phyloP scores from a whole-genome alignment of 2,113 vertebrate genomes.

The Periophthalmodon schlosseri region DNA sequence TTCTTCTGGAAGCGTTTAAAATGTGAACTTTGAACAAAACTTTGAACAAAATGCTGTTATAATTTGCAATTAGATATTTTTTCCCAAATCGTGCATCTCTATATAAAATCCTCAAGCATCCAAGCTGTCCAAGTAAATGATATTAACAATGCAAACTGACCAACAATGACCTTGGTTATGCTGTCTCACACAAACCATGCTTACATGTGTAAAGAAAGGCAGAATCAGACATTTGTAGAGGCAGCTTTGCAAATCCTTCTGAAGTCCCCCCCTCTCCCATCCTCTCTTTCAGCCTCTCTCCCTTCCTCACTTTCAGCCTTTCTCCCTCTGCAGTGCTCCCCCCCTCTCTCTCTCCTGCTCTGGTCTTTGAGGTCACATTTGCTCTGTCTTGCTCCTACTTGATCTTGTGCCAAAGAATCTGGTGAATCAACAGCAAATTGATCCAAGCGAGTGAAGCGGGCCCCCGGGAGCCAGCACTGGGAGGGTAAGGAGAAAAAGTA shows the following conservation, averaged over 20 bases:
- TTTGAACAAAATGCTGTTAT: too few species aligned
- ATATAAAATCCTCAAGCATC: too few species aligned
- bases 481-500: conserved; percentile 32
- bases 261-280: conserved; percentile 34
- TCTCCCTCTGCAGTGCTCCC: conserved; percentile 5
- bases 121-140: background rate
- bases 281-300: background rate
- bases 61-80: too few species aligned
- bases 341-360: conserved; percentile 23
- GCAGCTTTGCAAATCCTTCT: conserved; percentile 36
- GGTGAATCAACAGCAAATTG: conserved; percentile 65
- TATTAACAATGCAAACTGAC: background rate
- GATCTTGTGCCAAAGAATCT: conserved; percentile 59
- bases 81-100: too few species aligned
- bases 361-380: conserved; percentile 51
- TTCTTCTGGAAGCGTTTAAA: too few species aligned
- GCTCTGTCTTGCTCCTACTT: conserved; percentile 40
- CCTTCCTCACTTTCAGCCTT: background rate
- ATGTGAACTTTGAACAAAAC: too few species aligned
- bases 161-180: background rate
- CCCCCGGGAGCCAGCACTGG: conserved; percentile 66
- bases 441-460: conserved; percentile 61
- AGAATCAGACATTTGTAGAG: background rate
- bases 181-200: background rate
- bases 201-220: background rate